phyloP scores from a whole-genome alignment of 1,140 invertebrate species.

The Pteromalus puparum region DNA sequence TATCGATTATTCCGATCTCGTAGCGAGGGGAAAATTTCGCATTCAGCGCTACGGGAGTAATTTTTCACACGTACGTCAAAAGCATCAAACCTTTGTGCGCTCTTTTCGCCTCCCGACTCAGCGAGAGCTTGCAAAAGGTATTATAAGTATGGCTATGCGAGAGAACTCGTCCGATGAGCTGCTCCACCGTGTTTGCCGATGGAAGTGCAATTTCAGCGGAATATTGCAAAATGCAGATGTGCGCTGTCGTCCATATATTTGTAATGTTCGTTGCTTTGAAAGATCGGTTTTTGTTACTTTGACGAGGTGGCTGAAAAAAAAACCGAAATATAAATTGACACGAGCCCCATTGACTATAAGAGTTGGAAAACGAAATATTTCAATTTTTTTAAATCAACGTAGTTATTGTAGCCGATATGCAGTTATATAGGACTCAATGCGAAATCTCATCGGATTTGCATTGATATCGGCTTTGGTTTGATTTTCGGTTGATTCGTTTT shows the following conservation, averaged over 20 bases:
- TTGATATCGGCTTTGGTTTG: conserved; percentile 31
- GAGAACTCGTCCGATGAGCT: neutral
- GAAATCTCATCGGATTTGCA: conserved; percentile 33
- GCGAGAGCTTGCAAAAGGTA: neutral
- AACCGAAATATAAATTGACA: no score
- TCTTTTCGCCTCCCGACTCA: neutral
- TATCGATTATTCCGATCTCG: conserved; percentile 53
- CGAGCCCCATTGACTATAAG: no score
- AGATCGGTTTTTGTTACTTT: no score
- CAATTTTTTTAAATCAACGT: conserved; percentile 17
- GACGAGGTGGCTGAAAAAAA: no score
- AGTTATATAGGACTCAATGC: neutral
- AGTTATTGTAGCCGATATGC: neutral
- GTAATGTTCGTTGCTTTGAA: no score
- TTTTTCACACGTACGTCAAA: conserved; percentile 47
- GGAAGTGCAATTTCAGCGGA: no score
- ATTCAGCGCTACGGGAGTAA: conserved; percentile 43
- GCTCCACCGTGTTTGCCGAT: conserved; percentile 19
- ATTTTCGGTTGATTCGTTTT: conserved; percentile 13
- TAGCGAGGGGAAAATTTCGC: conserved; percentile 41
- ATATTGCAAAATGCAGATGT: no score
- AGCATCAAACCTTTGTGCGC: conserved; percentile 42
- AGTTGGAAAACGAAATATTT: neutral
- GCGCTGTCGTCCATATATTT: no score
- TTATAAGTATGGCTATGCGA: no score